Evolutionary conservation across 2,888 invertebrate genomes (phyloP).

Genomic region (Philereme vetulata): DNA sequence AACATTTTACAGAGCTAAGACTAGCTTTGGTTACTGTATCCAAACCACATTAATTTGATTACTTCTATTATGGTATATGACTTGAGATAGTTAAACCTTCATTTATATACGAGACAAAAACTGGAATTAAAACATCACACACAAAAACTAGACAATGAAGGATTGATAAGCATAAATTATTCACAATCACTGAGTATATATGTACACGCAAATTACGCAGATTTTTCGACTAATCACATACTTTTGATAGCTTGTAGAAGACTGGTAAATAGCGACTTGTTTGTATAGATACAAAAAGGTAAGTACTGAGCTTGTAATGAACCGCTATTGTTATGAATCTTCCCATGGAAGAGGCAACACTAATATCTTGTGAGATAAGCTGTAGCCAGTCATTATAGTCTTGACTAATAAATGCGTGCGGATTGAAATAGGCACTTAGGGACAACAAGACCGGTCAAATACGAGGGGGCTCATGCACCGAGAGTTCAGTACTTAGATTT

Average conservation of each 20-base stretch:
- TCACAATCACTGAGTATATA: conserved; percentile 11
- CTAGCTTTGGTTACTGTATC: too few species aligned
- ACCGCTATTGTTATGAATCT: conserved; percentile 30
- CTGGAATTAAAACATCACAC: too few species aligned
- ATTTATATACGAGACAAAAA: too few species aligned
- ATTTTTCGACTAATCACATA: conserved; percentile 20
- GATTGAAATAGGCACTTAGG: conserved; percentile 9
- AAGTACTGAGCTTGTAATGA: conserved; percentile 11
- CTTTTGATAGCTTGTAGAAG: conserved; percentile 11
- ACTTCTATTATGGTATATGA: too few species aligned
- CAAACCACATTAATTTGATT: too few species aligned
- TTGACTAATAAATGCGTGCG: conserved; percentile 21
- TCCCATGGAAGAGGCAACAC: conserved; percentile 34
- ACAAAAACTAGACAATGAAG: conserved; percentile 20
- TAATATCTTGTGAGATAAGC: conserved; percentile 24
- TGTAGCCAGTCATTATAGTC: conserved; percentile 19
- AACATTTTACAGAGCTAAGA: too few species aligned
- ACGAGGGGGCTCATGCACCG: too few species aligned
- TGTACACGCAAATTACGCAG: conserved; percentile 2
- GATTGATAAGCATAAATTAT: conserved; percentile 21
- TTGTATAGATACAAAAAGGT: conserved; percentile 22
- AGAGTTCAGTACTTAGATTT: too few species aligned
- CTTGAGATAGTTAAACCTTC: too few species aligned
- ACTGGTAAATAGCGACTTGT: conserved; percentile 20
- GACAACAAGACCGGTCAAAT: too few species aligned